Evolutionary conservation across 2,113 vertebrate genomes (phyloP).

Genomic region (Amazona vittata): DNA sequence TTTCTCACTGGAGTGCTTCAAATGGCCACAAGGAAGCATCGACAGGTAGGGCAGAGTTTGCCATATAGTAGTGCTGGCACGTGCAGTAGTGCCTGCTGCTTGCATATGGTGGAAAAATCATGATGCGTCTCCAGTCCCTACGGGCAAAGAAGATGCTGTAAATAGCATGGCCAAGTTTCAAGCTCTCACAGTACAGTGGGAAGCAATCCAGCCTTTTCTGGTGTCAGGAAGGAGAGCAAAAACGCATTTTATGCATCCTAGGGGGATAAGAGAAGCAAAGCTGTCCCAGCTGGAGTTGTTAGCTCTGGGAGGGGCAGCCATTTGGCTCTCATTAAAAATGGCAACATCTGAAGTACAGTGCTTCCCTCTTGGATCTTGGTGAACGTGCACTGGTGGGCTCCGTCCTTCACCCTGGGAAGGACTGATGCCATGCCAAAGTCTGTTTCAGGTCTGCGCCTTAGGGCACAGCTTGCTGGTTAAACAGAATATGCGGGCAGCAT

Average conservation of each 20-base stretch:
- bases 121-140: background rate
- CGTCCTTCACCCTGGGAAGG: background rate
- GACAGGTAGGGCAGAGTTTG: background rate
- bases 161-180: slow-evolving; percentile 56
- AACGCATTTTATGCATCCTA: background rate
- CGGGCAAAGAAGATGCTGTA: slow-evolving; percentile 23
- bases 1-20: background rate
- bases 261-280: slow-evolving; percentile 21
- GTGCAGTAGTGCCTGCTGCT: background rate
- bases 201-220: slow-evolving; percentile 43
- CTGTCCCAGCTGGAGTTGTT: slow-evolving; percentile 29
- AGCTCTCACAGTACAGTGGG: slow-evolving; percentile 45
- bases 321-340: background rate
- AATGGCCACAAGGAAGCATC: background rate
- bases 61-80: background rate
- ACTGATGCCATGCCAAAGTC: background rate
- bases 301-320: background rate
- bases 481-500: background rate
- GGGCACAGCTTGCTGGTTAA: background rate
- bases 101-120: background rate
- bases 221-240: slow-evolving; percentile 45
- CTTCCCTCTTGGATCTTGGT: background rate
- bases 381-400: background rate
- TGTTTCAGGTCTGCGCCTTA: background rate
- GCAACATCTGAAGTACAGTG: background rate